These are phyloP conservation scores for Megalonaias nervosa DNA, from an alignment of 1,140 invertebrate genomes.

Conservation along the genomic window DNA sequence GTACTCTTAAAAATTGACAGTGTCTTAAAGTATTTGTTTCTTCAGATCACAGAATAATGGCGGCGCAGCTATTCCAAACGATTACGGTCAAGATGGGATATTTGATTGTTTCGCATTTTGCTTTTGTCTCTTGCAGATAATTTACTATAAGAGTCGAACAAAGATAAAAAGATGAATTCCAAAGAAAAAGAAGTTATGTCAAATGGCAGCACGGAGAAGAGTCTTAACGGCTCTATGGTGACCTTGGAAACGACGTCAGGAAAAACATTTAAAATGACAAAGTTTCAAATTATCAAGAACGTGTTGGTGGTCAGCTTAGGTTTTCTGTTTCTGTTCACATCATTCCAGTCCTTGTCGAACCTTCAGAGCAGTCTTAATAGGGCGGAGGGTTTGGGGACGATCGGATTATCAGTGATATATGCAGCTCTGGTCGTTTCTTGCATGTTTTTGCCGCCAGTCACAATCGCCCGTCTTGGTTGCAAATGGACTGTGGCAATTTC, in stretches of 20 bases:
- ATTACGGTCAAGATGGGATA: too few relatives aligned
- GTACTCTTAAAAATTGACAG: too few relatives aligned
- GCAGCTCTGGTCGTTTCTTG: constrained; percentile 91
- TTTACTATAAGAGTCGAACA: too few relatives aligned
- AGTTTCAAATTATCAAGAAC: constrained; percentile 60
- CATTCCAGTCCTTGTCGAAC: constrained; percentile 64
- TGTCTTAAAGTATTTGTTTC: too few relatives aligned
- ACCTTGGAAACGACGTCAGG: background rate
- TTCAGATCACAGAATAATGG: too few relatives aligned
- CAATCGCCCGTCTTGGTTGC: constrained; percentile 82
- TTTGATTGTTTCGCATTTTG: too few relatives aligned
- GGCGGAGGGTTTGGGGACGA: constrained; percentile 61
- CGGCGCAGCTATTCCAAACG: too few relatives aligned
- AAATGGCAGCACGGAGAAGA: background rate
- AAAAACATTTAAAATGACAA: constrained; percentile 34
- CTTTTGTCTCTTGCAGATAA: too few relatives aligned
- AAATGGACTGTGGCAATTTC: constrained; percentile 95
- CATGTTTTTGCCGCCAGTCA: constrained; percentile 88
- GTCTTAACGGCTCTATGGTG: background rate
- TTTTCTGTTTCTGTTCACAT: constrained; percentile 65
- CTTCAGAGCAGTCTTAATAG: constrained; percentile 66
- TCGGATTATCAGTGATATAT: constrained; percentile 84
- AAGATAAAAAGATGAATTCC: too few relatives aligned
- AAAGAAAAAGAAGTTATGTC: background rate
- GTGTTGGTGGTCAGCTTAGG: constrained; percentile 60